Conservation (phyloP, 2,113 vertebrate genomes). For the Coryphaenoides rupestris region DNA sequence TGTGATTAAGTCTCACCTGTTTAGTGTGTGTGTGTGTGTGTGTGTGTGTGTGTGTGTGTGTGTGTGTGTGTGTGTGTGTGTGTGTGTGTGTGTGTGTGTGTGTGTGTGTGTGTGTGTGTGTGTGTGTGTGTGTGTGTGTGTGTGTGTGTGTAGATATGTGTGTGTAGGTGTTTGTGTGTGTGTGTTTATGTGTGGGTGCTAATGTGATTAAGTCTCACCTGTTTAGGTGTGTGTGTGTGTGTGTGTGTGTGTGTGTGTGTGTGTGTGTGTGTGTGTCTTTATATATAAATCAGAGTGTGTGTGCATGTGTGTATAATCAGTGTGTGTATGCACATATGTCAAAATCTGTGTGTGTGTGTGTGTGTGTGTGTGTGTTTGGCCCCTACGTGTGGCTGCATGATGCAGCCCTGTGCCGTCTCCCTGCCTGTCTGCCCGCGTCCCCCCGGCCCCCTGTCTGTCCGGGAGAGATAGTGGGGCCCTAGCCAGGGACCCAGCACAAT, state of each 20-base stretch:
- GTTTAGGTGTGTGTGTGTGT: conserved; percentile 19
- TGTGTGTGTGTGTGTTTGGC: conserved; percentile 34
- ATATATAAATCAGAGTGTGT: neutral
- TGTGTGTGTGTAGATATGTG: conserved; percentile 23
- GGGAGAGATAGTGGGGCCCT: conserved; percentile 64
- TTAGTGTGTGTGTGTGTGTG: conserved; percentile 21
- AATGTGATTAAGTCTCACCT: conserved; percentile 9
- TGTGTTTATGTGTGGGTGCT: neutral
- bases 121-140: conserved; percentile 3
- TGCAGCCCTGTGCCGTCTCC: conserved; percentile 14
- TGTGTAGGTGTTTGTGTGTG: conserved; percentile 8
- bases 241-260: conserved; percentile 8
- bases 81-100: conserved; percentile 22
- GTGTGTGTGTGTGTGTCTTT: conserved; percentile 12
- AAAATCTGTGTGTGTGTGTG: conserved; percentile 29
- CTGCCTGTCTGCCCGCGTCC: conserved; percentile 27
- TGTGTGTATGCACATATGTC: conserved; percentile 2
- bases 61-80: conserved; percentile 10
- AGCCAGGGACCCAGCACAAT: conserved; percentile 61
- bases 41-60: conserved; percentile 9
- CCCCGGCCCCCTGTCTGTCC: conserved; percentile 67
- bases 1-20: conserved; percentile 12
- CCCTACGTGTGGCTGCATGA: neutral
- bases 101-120: neutral
- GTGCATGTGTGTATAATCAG: neutral